phyloP scores from a whole-genome alignment of 1,140 invertebrate genomes.

The Leucophenga varia region DNA sequence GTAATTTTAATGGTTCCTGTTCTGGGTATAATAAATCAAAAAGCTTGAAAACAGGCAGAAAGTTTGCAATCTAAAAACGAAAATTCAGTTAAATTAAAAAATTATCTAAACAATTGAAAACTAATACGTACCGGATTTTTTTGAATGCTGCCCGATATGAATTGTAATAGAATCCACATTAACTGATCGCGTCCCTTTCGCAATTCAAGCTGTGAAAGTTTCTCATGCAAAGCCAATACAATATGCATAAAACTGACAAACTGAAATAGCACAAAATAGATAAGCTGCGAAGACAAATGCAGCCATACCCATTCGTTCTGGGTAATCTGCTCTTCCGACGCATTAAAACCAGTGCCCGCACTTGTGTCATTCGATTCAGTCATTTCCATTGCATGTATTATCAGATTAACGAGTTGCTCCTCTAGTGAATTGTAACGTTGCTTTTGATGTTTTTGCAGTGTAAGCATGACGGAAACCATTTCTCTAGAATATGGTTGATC shows the following conservation, averaged over 20 bases:
- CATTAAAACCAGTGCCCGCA: conserved; percentile 44
- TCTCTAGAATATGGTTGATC: conserved; percentile 95
- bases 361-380: conserved; percentile 68
- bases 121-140: conserved; percentile 75
- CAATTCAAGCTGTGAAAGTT: conserved; percentile 78
- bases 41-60: conserved; percentile 86
- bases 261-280: conserved; percentile 94
- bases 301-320: conserved; percentile 76
- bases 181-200: conserved; percentile 89
- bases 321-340: conserved; percentile 45
- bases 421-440: conserved; percentile 86
- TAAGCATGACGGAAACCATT: conserved; percentile 93
- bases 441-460: conserved; percentile 79
- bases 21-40: conserved; percentile 93
- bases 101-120: not conserved
- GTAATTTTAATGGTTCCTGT: conserved; percentile 83
- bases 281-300: conserved; percentile 91
- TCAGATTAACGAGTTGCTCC: conserved; percentile 89
- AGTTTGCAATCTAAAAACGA: conserved; percentile 72
- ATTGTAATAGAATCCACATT: conserved; percentile 97
- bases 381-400: conserved; percentile 89
- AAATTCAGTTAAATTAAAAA: not conserved
- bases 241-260: conserved; percentile 92
- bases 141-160: conserved; percentile 95
- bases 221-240: conserved; percentile 84